phyloP scores from a whole-genome alignment of 2,797 vertebrate genomes.

The Allenopithecus nigroviridis region DNA sequence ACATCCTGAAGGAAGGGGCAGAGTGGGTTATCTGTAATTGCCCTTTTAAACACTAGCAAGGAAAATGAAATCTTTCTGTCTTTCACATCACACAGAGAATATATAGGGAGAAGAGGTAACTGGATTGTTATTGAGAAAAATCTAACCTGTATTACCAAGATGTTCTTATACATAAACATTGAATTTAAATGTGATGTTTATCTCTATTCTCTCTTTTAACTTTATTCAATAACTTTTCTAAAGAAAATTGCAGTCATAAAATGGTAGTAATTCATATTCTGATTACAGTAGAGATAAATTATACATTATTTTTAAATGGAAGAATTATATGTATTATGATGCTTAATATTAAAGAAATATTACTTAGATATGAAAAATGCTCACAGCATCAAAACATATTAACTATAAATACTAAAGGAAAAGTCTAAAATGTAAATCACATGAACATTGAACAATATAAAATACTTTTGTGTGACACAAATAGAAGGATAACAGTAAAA shows the following conservation, averaged over 20 bases:
- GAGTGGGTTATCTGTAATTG: background rate
- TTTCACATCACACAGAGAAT: background rate
- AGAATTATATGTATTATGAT: background rate
- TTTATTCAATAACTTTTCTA: background rate
- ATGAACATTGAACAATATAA: background rate
- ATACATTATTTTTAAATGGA: background rate
- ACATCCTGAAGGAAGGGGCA: background rate
- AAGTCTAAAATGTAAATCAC: background rate
- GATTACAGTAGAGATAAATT: background rate
- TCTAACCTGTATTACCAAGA: background rate
- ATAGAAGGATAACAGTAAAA: background rate
- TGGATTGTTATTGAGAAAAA: background rate
- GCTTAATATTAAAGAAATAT: background rate
- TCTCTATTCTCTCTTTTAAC: background rate
- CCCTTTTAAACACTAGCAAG: background rate
- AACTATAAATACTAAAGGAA: background rate
- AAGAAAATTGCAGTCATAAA: background rate
- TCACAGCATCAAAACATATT: background rate
- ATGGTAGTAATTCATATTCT: background rate
- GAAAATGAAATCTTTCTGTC: background rate
- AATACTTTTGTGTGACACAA: background rate
- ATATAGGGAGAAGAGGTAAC: background rate
- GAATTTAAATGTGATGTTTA: background rate
- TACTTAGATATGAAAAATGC: background rate
- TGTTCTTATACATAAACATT: background rate